Evolutionary conservation across 2,797 vertebrate genomes (phyloP).

Genomic region (Macropodus opercularis): DNA sequence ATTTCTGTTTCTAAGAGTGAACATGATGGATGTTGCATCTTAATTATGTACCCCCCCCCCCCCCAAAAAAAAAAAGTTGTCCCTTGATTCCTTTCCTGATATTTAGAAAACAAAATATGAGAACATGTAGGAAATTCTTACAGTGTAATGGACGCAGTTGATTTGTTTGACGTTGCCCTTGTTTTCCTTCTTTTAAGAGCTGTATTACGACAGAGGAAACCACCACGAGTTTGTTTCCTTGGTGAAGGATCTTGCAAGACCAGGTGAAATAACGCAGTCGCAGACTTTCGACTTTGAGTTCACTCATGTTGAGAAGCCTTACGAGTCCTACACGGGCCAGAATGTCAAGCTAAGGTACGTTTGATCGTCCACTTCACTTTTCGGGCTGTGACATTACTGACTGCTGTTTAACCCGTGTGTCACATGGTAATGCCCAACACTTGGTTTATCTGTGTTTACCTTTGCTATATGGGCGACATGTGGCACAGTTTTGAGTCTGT

Average conservation of each 20-base stretch:
- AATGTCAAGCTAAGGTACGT: conserved; percentile 95
- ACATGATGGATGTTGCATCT: no score
- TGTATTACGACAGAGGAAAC: conserved; percentile 98
- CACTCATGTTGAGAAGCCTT: conserved; percentile 98
- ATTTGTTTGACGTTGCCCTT: background rate
- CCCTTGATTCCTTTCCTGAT: no score
- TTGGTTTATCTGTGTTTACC: background rate
- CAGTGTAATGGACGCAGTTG: no score
- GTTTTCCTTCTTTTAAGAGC: conserved; percentile 76
- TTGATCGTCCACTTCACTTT: conserved; percentile 33
- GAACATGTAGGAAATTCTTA: no score
- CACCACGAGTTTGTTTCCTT: conserved; percentile 98
- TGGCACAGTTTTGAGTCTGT: background rate
- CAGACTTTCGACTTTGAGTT: conserved; percentile 99
- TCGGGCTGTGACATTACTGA: background rate
- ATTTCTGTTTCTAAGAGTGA: no score
- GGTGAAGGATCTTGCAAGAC: conserved; percentile 96
- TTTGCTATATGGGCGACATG: background rate
- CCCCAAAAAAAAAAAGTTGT: no score
- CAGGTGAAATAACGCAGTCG: conserved; percentile 94
- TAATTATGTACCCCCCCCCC: no score
- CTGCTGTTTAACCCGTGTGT: conserved; percentile 36
- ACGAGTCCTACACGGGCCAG: conserved; percentile 98
- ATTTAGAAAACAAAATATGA: no score
- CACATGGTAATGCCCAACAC: background rate